Conservation (phyloP, 2,888 invertebrate genomes). For the Tetrapedia diversipes region DNA sequence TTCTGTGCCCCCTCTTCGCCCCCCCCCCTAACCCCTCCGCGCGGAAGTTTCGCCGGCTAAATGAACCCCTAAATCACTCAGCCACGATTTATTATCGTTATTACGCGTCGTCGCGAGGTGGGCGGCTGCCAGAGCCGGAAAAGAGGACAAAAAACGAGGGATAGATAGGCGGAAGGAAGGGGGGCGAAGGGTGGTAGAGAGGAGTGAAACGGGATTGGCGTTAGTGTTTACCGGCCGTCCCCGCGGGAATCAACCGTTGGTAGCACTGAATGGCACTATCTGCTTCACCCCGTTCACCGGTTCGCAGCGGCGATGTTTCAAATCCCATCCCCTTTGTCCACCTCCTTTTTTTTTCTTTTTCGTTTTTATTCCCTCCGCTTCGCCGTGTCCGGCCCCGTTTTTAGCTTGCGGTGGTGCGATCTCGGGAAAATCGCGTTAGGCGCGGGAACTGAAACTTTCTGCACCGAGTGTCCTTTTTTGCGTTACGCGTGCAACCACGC, state of each 20-base stretch:
- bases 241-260: conserved; percentile 63
- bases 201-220: conserved; percentile 51
- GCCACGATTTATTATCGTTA: conserved; percentile 70
- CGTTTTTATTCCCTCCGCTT: conserved; percentile 8
- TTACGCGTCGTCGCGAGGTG: conserved; percentile 66
- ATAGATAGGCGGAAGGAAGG: conserved; percentile 29
- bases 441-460: conserved; percentile 29
- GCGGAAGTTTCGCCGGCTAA: conserved; percentile 53
- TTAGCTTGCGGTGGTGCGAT: conserved; percentile 24
- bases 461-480: neutral
- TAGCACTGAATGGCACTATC: conserved; percentile 67
- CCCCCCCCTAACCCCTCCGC: no score
- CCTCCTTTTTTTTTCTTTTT: neutral
- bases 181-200: conserved; percentile 30
- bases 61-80: conserved; percentile 69
- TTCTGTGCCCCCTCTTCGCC: no score
- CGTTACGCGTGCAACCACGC: neutral
- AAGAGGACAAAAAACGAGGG: conserved; percentile 51
- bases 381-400: neutral
- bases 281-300: conserved; percentile 49
- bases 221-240: conserved; percentile 61
- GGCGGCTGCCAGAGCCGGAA: conserved; percentile 42
- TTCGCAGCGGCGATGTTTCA: conserved; percentile 54
- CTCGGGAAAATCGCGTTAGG: conserved; percentile 34
- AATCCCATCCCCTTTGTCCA: no score